Evolutionary conservation across 30 jellyfish, hydroid and myxozoan genomes (phyloP).

Genomic region (Turritopsis rubra): DNA sequence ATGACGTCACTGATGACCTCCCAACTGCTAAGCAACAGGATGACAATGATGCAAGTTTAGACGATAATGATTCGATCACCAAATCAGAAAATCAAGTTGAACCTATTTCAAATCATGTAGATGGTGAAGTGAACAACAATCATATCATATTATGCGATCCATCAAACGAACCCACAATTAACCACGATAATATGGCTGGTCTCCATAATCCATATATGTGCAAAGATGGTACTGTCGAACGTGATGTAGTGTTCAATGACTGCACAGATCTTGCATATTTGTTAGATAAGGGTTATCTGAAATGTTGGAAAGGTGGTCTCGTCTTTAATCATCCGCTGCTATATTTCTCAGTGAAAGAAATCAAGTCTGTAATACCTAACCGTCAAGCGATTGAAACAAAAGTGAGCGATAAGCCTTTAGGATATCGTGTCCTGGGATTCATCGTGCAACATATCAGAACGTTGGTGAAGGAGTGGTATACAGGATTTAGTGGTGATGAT

Average conservation of each 20-base stretch:
- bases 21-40: no score
- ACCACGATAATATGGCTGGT: no score
- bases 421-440: constrained; percentile 67
- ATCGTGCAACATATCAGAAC: constrained; percentile 85
- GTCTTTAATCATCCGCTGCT: constrained; percentile 63
- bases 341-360: constrained; percentile 42
- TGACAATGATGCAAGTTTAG: no score
- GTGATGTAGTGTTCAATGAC: constrained; percentile 11
- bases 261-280: constrained; percentile 35
- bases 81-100: no score
- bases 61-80: no score
- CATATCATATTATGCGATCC: no score
- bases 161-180: no score
- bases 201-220: no score
- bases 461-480: constrained; percentile 86
- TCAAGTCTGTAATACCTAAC: constrained; percentile 26
- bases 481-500: constrained; percentile 66
- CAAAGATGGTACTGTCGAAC: no score
- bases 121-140: no score
- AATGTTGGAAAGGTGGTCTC: constrained; percentile 84
- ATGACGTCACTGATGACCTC: no score
- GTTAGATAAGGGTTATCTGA: constrained; percentile 33
- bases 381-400: constrained; percentile 46
- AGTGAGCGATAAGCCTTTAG: constrained; percentile 61
- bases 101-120: no score